Conservation (phyloP, 2,797 vertebrate genomes). For the Galaxias olidus region DNA sequence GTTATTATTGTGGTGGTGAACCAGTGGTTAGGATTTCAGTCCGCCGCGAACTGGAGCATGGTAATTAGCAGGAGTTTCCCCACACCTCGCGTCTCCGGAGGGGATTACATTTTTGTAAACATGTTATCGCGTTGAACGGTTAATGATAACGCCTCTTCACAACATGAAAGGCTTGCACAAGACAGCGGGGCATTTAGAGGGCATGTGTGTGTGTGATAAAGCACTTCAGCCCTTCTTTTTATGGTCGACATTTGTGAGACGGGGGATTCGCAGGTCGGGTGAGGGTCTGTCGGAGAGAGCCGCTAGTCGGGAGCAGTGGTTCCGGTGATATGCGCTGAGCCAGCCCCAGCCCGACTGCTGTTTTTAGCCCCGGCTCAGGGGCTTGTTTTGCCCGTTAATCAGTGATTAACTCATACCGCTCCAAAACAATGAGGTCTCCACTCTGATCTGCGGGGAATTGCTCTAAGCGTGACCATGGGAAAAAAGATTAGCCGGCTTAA, state of each 20-base stretch:
- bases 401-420: slow-evolving; percentile 76
- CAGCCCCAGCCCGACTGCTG: slow-evolving; percentile 52
- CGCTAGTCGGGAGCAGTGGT: slow-evolving; percentile 29
- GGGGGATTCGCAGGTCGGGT: not conserved
- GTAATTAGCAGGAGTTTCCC: slow-evolving; percentile 53
- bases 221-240: not conserved
- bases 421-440: slow-evolving; percentile 73
- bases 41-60: slow-evolving; percentile 47
- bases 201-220: not conserved
- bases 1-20: slow-evolving; percentile 54
- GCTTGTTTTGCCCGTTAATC: slow-evolving; percentile 76
- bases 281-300: slow-evolving; percentile 41
- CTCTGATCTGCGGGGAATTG: slow-evolving; percentile 65
- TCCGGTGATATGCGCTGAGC: slow-evolving; percentile 55
- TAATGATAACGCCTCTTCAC: not conserved
- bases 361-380: slow-evolving; percentile 62
- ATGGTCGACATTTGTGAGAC: too few relatives aligned
- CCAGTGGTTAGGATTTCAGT: slow-evolving; percentile 41
- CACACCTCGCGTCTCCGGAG: slow-evolving; percentile 31
- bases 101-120: slow-evolving; percentile 57
- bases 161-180: too few relatives aligned
- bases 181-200: not conserved
- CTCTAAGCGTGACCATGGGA: slow-evolving; percentile 73
- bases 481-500: slow-evolving; percentile 74
- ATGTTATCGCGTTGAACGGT: slow-evolving; percentile 45